Conservation (phyloP, 64 coral and sea anemone species). For the Porites australiensis region DNA sequence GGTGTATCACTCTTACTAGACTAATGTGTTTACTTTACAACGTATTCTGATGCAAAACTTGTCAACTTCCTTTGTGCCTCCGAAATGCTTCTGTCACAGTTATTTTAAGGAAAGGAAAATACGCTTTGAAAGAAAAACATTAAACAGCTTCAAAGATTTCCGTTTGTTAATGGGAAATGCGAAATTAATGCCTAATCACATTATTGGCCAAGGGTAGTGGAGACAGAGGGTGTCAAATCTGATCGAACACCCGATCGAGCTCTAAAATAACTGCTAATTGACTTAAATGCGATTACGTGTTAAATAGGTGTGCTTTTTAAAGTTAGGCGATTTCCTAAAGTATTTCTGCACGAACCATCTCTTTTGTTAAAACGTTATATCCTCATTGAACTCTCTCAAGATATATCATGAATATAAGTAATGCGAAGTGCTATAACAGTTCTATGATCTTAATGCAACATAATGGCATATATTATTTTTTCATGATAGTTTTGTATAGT, state of each 20-base stretch:
- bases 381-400: not conserved
- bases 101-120: conserved; percentile 17
- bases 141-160: conserved; percentile 46
- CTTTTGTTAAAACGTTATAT: not conserved
- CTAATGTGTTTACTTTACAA: conserved; percentile 48
- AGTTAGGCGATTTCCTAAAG: not conserved
- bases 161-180: conserved; percentile 58
- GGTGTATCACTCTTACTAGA: conserved; percentile 38
- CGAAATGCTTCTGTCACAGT: conserved; percentile 33
- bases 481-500: not conserved
- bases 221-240: not conserved
- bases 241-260: not conserved
- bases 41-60: conserved; percentile 38
- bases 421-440: not conserved
- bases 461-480: not conserved
- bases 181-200: conserved; percentile 35
- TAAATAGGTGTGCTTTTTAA: conserved; percentile 3
- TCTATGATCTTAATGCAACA: not conserved
- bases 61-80: conserved; percentile 22
- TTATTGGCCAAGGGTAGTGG: not conserved
- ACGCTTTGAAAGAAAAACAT: conserved; percentile 30
- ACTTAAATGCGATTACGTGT: conserved; percentile 32
- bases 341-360: not conserved
- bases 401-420: not conserved
- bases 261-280: conserved; percentile 45